Conservation (phyloP, 2,888 invertebrate species). For the Dinocampus coccinellae region DNA sequence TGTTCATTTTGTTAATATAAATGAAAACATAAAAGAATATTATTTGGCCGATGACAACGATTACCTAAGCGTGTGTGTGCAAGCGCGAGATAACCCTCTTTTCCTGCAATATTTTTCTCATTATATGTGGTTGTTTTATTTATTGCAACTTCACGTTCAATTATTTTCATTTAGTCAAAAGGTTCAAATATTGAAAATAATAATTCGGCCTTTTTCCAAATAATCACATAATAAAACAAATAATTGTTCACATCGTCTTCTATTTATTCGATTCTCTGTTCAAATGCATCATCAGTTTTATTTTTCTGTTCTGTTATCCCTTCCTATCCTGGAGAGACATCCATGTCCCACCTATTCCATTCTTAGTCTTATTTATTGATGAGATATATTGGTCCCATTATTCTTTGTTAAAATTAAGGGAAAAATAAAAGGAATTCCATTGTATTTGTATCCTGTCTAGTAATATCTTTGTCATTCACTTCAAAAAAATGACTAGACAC, state of each 20-base stretch:
- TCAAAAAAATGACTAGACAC: too few species aligned
- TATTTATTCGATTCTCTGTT: conserved; percentile 82
- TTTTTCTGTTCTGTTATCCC: conserved; percentile 83
- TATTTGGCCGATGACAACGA: conserved; percentile 82
- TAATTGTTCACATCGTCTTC: conserved; percentile 77
- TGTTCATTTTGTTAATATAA: not conserved
- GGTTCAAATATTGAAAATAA: not conserved
- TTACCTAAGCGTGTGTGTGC: conserved; percentile 88
- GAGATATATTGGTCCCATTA: too few species aligned
- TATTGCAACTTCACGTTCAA: conserved; percentile 81
- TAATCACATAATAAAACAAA: not conserved
- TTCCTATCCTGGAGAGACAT: too few species aligned
- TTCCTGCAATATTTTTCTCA: conserved; percentile 84
- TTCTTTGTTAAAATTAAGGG: too few species aligned
- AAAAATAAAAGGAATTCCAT: too few species aligned
- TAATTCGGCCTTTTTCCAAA: not conserved
- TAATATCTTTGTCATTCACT: too few species aligned
- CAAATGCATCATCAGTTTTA: conserved; percentile 83
- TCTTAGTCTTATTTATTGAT: conserved; percentile 85
- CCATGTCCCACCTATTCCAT: conserved; percentile 87
- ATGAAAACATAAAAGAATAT: conserved; percentile 1
- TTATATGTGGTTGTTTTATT: conserved; percentile 81
- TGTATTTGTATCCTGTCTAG: too few species aligned
- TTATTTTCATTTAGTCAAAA: conserved; percentile 68
- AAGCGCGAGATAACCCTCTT: conserved; percentile 85